A percentile compares a stretch with the other conserved stretches of the same genome.
These are phyloP conservation scores for Bubo bubo DNA, from an alignment of 2,113 vertebrate species.

Conservation along the genomic window DNA sequence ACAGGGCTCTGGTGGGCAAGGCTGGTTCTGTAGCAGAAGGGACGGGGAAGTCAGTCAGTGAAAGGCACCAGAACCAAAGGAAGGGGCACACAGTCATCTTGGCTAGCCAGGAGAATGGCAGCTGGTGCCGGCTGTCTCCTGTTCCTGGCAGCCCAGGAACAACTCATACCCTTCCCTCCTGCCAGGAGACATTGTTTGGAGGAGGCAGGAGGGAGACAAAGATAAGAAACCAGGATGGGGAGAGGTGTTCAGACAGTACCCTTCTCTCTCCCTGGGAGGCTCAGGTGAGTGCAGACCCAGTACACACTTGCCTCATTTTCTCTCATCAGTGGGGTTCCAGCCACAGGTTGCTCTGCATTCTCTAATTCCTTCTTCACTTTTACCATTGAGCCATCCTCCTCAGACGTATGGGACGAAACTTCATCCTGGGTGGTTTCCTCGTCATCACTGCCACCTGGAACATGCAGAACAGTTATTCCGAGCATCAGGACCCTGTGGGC, in stretches of 20 bases:
- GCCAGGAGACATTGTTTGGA: background rate
- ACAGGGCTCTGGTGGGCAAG: background rate
- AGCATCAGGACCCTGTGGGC: background rate
- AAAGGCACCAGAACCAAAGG: background rate
- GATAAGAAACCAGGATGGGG: background rate
- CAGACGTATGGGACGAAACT: constrained; percentile 80
- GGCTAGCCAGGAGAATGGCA: background rate
- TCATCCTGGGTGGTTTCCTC: constrained; percentile 84
- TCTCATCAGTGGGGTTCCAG: constrained; percentile 11
- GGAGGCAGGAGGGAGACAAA: background rate
- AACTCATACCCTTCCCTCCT: background rate
- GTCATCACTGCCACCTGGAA: constrained; percentile 81
- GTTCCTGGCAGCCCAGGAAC: background rate
- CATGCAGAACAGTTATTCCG: constrained; percentile 29
- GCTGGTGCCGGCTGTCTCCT: background rate
- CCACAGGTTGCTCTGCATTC: constrained; percentile 56
- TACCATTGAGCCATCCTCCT: constrained; percentile 74
- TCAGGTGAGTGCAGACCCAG: background rate
- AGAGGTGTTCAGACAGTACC: background rate
- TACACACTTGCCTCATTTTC: constrained; percentile 73
- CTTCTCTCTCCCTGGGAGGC: background rate
- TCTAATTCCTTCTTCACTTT: constrained; percentile 78
- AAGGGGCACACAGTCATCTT: background rate
- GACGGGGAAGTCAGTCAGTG: background rate
- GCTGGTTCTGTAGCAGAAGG: background rate